These are phyloP conservation scores for Magallana nippona DNA, from an alignment of 2,888 invertebrate species.

Conservation along the genomic window DNA sequence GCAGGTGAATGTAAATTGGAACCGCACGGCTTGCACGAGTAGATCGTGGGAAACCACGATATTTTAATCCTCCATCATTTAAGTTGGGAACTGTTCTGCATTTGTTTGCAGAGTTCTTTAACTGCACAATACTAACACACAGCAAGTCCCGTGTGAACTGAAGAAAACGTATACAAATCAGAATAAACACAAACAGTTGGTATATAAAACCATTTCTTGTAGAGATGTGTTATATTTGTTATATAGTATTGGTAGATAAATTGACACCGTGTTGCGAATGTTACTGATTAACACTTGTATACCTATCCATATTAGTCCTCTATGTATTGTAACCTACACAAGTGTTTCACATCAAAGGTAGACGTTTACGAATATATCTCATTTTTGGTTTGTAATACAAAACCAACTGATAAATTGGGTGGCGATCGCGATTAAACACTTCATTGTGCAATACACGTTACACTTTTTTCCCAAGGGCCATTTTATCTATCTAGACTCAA, in stretches of 20 bases:
- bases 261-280: background rate
- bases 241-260: background rate
- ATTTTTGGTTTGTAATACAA: background rate
- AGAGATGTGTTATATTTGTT: background rate
- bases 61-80: slow-evolving; percentile 49
- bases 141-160: slow-evolving; percentile 48
- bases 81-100: slow-evolving; percentile 18
- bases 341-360: slow-evolving; percentile 10
- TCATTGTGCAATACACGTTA: background rate
- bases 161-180: background rate
- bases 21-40: slow-evolving; percentile 65
- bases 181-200: no score
- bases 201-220: background rate
- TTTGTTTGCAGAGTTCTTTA: slow-evolving; percentile 43
- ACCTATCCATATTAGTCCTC: background rate
- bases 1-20: slow-evolving; percentile 44
- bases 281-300: slow-evolving; percentile 4
- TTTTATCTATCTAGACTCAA: slow-evolving; percentile 20
- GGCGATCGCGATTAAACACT: slow-evolving; percentile 1
- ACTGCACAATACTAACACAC: slow-evolving; percentile 30
- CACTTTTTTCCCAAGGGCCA: slow-evolving; percentile 5
- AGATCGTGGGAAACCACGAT: slow-evolving; percentile 64
- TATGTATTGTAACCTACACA: slow-evolving; percentile 7
- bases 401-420: slow-evolving; percentile 10
- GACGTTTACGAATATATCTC: slow-evolving; percentile 5